Conservation (phyloP, 1,140 invertebrate genomes). For the Caenorhabditis briggsae region DNA sequence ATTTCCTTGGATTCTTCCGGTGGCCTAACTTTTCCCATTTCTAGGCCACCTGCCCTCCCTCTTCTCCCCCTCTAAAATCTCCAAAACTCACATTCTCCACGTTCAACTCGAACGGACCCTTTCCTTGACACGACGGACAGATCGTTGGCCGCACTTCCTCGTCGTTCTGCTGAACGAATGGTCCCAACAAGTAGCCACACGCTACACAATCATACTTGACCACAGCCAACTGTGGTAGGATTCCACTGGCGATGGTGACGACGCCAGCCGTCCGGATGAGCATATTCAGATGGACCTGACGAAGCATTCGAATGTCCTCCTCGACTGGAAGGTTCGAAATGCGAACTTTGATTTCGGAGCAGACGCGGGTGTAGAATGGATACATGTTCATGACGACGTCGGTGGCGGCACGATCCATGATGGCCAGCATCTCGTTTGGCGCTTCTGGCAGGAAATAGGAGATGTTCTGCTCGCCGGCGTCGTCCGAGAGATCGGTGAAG, state of each 20-base stretch:
- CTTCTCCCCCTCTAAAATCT: too few species aligned
- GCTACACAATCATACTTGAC: conserved; percentile 98
- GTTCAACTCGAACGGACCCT: conserved; percentile 88
- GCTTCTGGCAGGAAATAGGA: conserved; percentile 97
- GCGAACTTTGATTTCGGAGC: conserved; percentile 88
- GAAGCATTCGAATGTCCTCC: conserved; percentile 93
- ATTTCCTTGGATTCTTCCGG: too few species aligned
- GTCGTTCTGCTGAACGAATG: conserved; percentile 91
- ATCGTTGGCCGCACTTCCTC: conserved; percentile 93
- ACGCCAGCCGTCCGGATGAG: conserved; percentile 91
- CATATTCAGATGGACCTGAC: conserved; percentile 96
- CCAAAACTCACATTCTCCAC: conserved; percentile 83
- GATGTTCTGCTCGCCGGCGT: conserved; percentile 87
- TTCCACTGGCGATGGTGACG: conserved; percentile 91
- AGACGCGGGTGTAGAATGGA: conserved; percentile 94
- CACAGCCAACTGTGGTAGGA: conserved; percentile 93
- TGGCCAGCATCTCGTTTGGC: conserved; percentile 82
- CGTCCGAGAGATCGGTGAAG: conserved; percentile 89
- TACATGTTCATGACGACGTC: conserved; percentile 94
- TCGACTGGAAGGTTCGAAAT: conserved; percentile 94
- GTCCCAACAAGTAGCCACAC: conserved; percentile 93
- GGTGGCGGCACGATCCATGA: conserved; percentile 83
- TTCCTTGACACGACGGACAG: conserved; percentile 97
- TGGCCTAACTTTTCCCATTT: not conserved
- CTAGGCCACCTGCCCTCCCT: too few species aligned